Evolutionary conservation across 2,888 invertebrate genomes (phyloP), one percentile per base, ranked within the genome.

Genomic region (Eretmocerus hayati): DNA sequence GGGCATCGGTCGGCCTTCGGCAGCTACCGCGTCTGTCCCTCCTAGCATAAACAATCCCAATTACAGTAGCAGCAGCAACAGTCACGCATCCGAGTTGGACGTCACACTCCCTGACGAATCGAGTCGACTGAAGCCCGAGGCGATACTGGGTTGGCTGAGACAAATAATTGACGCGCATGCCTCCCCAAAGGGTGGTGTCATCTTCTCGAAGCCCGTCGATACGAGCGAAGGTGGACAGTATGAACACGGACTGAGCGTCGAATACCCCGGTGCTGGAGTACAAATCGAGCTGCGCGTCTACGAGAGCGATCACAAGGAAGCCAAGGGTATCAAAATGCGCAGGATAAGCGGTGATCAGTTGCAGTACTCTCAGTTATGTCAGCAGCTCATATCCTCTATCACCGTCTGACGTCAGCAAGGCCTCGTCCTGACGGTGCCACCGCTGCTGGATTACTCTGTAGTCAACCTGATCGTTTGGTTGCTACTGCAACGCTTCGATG

Each of bases 261-360:
- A 86, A 64, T 85, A 86, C 64, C 86, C 87, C 1, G 87, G 88
- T 1, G n/a, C n/a, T n/a, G 90, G 90, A 0, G 82, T 91, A 56
- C 90, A 90, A 71, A 89, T 91, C 26, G 90, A 90, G 63, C 71
- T 92, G 62, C 82, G 87, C 59, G 82, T 91, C 9, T 85, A 83
- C 62, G 84, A 87, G 60, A 83, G 85, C 55, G 80, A 84, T 61
- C 74, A 77, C 33, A 77, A 83, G 63, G 84, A 85, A 62, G 82
- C 81, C 42, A 89, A 88, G 59, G 89, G 89, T 6, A 77, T 91
- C 60, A 90, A 90, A 60, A 81, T 92, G 81, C 75, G 90, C 46
- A 75, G 90, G 63, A 88, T 92, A 60, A 90, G 90, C 0, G 91
- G 91, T 5, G 91, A 92, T 71, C 88, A 88, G 71, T 76, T 85